Evolutionary conservation across 2,888 invertebrate genomes (phyloP).

Genomic region (Eupithecia insigniata): DNA sequence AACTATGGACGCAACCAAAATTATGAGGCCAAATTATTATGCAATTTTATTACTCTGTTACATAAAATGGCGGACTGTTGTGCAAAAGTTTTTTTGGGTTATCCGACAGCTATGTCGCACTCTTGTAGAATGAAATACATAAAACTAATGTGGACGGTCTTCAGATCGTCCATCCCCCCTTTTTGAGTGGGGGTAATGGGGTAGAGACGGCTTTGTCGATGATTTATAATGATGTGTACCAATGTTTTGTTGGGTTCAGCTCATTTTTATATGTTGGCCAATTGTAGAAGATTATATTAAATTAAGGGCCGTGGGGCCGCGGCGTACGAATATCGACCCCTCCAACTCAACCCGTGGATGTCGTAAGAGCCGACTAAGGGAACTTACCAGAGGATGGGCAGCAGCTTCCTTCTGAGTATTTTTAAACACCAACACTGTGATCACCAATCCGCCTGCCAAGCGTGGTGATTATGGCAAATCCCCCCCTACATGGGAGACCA

Average conservation of each 20-base stretch:
- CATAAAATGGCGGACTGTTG: constrained; percentile 75
- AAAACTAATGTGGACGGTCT: background rate
- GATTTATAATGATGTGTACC: background rate
- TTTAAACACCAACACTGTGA: no score
- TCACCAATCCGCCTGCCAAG: no score
- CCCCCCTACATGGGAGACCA: no score
- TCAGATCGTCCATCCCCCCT: constrained; percentile 17
- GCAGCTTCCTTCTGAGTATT: no score
- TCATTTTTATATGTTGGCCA: background rate
- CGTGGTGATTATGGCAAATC: no score
- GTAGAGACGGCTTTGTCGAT: background rate
- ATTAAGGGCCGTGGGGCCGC: no score
- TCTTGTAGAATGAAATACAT: constrained; percentile 46
- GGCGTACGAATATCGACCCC: no score
- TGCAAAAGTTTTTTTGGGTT: constrained; percentile 63
- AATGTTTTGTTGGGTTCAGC: background rate
- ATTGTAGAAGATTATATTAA: background rate
- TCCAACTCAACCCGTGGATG: no score
- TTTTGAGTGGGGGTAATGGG: background rate
- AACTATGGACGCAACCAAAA: constrained; percentile 66
- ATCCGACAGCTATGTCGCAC: constrained; percentile 48
- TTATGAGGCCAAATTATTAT: constrained; percentile 76
- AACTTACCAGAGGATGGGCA: no score
- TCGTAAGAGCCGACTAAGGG: no score
- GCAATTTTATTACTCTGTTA: constrained; percentile 78